Conservation (phyloP, 1,140 invertebrate genomes). For the Bathynomus jamesi region DNA sequence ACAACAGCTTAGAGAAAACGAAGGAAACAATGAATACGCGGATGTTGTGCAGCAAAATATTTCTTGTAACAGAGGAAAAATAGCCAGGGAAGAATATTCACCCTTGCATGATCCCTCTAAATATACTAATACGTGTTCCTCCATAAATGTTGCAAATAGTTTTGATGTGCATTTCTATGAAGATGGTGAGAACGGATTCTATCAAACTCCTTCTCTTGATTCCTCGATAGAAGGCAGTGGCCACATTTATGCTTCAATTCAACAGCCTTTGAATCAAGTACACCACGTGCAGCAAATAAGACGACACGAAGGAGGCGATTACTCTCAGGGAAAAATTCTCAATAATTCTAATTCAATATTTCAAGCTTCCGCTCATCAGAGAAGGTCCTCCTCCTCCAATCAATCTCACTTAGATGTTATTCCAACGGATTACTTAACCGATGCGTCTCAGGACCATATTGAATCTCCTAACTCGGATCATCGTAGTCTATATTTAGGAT, state of each 20-base stretch:
- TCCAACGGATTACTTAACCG: neutral
- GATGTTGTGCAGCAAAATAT: slow-evolving; percentile 20
- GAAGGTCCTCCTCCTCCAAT: neutral
- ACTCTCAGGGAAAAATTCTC: neutral
- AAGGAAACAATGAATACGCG: slow-evolving; percentile 23
- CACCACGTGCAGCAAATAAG: neutral
- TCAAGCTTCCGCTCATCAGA: neutral
- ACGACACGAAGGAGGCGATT: neutral
- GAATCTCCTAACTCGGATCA: neutral
- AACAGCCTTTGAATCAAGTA: neutral
- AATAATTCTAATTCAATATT: neutral
- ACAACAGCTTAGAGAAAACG: slow-evolving; percentile 11
- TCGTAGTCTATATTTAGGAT: too few relatives aligned
- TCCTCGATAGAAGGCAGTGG: neutral
- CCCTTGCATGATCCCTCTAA: slow-evolving; percentile 3
- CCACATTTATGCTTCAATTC: neutral
- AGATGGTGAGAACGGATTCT: neutral
- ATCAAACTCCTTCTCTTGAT: neutral
- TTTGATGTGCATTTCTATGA: slow-evolving; percentile 15
- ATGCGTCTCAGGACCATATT: neutral
- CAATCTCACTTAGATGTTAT: neutral
- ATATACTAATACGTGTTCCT: slow-evolving; percentile 29
- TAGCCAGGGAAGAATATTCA: slow-evolving; percentile 7
- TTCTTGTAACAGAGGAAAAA: slow-evolving; percentile 19
- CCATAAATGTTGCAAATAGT: slow-evolving; percentile 29